phyloP scores from a whole-genome alignment of 1,140 invertebrate genomes.

The Pseudomyrmex flavicornis region DNA sequence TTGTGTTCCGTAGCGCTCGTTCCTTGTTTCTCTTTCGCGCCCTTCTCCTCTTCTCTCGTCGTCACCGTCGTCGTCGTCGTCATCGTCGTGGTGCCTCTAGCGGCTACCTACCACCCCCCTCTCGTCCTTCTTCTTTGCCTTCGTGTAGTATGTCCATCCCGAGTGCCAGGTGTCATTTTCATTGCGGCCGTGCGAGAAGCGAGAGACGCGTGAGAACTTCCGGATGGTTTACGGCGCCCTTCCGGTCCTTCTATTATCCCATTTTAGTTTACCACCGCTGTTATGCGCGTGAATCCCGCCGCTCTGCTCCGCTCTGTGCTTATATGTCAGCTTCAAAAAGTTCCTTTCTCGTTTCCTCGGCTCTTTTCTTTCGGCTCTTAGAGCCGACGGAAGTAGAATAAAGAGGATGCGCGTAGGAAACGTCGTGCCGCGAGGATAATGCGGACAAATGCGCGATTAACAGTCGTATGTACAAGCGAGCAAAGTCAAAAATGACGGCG shows the following conservation, averaged over 20 bases:
- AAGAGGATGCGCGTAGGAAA: conserved; percentile 65
- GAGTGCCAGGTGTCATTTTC: conserved; percentile 85
- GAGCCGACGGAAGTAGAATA: conserved; percentile 68
- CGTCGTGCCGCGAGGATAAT: conserved; percentile 21
- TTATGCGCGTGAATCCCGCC: conserved; percentile 37
- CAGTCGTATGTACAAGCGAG: conserved; percentile 17
- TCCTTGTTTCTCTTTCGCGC: conserved; percentile 29
- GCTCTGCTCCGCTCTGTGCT: conserved; percentile 3
- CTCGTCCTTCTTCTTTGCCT: conserved; percentile 33
- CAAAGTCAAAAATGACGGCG: not conserved
- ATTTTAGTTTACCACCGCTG: conserved; percentile 82
- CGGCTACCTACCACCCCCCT: conserved; percentile 43
- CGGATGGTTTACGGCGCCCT: conserved; percentile 83
- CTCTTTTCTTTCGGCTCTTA: conserved; percentile 56
- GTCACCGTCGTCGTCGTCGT: not conserved
- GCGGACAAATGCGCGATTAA: conserved; percentile 44
- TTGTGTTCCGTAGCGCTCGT: conserved; percentile 42
- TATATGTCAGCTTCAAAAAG: conserved; percentile 51
- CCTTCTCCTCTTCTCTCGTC: conserved; percentile 8
- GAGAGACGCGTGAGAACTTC: conserved; percentile 86
- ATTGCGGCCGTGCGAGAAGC: conserved; percentile 84
- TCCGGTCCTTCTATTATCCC: conserved; percentile 84
- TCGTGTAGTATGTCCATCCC: conserved; percentile 55
- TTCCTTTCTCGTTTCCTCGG: conserved; percentile 43
- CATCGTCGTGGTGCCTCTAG: conserved; percentile 36